Conservation (phyloP, 2,888 invertebrate species). For the Drosophila neutralis region DNA sequence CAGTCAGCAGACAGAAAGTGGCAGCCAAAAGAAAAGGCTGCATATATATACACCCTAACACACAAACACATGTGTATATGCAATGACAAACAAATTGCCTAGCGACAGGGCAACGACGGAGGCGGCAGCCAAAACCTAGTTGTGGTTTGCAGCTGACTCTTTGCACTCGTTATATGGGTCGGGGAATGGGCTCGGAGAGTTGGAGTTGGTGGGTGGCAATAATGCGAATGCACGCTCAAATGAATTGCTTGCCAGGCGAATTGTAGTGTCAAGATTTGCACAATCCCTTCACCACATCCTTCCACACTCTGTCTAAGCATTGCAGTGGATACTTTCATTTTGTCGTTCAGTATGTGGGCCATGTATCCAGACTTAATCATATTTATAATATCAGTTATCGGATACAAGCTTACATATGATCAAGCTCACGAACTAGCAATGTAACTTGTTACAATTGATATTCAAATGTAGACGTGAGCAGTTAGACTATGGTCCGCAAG, state of each 20-base stretch:
- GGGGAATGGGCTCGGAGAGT: not conserved
- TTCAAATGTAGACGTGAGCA: not conserved
- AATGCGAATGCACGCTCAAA: conserved; percentile 51
- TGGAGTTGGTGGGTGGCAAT: conserved; percentile 23
- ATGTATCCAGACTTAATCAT: not conserved
- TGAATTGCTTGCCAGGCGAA: conserved; percentile 67
- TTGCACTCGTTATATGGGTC: conserved; percentile 35
- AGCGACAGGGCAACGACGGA: conserved; percentile 50
- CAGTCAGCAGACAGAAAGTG: conserved; percentile 46
- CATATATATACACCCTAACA: conserved; percentile 12
- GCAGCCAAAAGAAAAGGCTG: conserved; percentile 62
- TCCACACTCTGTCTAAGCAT: conserved; percentile 4
- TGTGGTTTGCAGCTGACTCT: conserved; percentile 58
- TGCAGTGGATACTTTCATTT: not conserved
- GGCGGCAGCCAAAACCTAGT: conserved; percentile 73
- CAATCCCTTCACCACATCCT: not conserved
- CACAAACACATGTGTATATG: conserved; percentile 25
- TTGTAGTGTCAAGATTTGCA: conserved; percentile 42
- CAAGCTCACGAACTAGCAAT: not conserved
- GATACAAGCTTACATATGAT: not conserved
- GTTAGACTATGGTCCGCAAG: not conserved
- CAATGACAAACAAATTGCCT: conserved; percentile 78
- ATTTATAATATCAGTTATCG: not conserved
- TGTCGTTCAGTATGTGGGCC: not conserved
- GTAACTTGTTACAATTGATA: not conserved